Conservation (phyloP, 2,113 vertebrate genomes). For the Diphyllodes magnificus region DNA sequence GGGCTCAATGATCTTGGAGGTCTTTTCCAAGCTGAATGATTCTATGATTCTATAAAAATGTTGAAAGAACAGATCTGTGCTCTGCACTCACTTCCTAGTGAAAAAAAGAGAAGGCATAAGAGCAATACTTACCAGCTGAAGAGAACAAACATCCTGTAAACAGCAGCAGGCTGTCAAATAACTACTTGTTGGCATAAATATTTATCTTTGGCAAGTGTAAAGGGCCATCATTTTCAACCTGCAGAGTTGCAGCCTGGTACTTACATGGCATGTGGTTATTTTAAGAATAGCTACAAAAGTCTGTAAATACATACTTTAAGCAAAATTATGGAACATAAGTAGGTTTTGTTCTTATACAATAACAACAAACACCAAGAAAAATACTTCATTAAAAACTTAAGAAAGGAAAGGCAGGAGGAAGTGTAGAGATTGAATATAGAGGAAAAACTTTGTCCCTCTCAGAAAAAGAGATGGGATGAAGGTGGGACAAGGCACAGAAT, state of each 20-base stretch:
- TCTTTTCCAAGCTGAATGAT: neutral
- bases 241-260: neutral
- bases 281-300: neutral
- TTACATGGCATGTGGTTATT: neutral
- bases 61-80: neutral
- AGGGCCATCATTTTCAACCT: neutral
- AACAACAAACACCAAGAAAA: neutral
- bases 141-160: neutral
- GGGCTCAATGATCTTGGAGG: neutral
- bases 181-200: neutral
- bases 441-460: neutral
- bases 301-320: neutral
- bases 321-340: neutral
- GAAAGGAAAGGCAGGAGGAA: neutral
- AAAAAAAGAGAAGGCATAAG: neutral
- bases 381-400: neutral
- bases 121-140: neutral
- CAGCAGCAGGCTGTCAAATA: neutral
- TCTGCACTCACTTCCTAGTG: neutral
- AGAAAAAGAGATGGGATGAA: neutral
- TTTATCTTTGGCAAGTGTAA: neutral
- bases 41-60: neutral
- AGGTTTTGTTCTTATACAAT: neutral
- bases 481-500: neutral
- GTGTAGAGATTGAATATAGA: neutral